phyloP scores from a whole-genome alignment of 2,888 invertebrate species.

The Erebia palarica region DNA sequence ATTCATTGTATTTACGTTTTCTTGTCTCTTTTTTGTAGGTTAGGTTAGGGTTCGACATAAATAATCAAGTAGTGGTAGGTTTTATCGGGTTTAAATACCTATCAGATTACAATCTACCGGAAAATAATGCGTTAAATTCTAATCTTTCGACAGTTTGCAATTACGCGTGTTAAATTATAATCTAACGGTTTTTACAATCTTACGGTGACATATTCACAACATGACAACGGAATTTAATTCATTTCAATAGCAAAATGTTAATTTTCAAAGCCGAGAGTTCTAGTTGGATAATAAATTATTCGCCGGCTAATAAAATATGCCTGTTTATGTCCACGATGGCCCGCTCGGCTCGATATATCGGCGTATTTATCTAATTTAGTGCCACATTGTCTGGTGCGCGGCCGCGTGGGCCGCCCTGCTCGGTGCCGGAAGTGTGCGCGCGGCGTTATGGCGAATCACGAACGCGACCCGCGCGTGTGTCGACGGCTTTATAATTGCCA shows the following conservation, averaged over 20 bases:
- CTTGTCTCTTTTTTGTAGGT: no score
- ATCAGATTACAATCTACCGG: no score
- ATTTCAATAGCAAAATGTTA: slow-evolving; percentile 18
- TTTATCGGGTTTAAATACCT: no score
- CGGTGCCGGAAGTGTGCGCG: slow-evolving; percentile 61
- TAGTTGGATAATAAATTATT: slow-evolving; percentile 25
- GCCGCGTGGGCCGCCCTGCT: slow-evolving; percentile 43
- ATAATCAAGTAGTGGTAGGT: no score
- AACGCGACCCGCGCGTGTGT: slow-evolving; percentile 58
- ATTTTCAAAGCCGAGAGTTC: slow-evolving; percentile 23
- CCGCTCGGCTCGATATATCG: slow-evolving; percentile 37
- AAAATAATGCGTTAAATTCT: no score
- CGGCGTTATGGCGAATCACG: slow-evolving; percentile 54
- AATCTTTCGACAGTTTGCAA: no score
- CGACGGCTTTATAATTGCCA: slow-evolving; percentile 46
- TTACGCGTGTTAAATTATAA: no score
- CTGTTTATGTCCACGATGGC: slow-evolving; percentile 36
- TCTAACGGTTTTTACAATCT: no score
- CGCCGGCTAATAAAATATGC: slow-evolving; percentile 50
- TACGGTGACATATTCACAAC: no score
- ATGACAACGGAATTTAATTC: not conserved
- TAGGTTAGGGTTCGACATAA: no score
- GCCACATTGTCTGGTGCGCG: slow-evolving; percentile 40
- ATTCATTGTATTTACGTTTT: no score
- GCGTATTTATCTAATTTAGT: slow-evolving; percentile 43